Conservation (phyloP, 2,113 vertebrate species). For the Lethenteron camtschaticum region DNA sequence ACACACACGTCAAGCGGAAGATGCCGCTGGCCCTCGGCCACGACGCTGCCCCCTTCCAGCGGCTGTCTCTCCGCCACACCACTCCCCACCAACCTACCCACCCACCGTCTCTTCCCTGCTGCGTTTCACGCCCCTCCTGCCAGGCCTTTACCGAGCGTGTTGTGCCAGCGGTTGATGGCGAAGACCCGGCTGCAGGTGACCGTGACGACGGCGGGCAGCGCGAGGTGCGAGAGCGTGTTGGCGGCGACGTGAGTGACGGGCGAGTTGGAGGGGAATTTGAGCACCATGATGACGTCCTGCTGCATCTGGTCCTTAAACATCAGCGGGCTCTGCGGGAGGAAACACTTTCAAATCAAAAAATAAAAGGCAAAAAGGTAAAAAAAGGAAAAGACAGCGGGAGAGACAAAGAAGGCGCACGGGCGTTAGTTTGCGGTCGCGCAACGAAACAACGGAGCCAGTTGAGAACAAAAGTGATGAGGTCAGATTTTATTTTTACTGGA, state of each 20-base stretch:
- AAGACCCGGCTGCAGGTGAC: slow-evolving; percentile 92
- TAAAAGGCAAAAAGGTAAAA: slow-evolving; percentile 27
- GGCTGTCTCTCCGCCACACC: too few relatives aligned
- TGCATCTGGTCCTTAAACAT: slow-evolving; percentile 99
- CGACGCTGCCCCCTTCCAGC: too few relatives aligned
- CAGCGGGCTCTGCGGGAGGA: slow-evolving; percentile 95
- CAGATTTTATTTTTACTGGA: too few relatives aligned
- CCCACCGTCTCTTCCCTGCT: too few relatives aligned
- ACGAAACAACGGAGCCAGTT: too few relatives aligned
- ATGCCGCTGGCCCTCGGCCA: too few relatives aligned
- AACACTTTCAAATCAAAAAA: slow-evolving; percentile 47
- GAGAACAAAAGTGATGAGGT: too few relatives aligned
- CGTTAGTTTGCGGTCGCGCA: too few relatives aligned
- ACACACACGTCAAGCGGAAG: too few relatives aligned
- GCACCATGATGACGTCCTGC: slow-evolving; percentile 97
- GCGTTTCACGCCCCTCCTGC: too few relatives aligned
- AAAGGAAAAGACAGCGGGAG: slow-evolving; percentile 7
- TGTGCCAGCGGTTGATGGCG: slow-evolving; percentile 92
- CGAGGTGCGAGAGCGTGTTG: slow-evolving; percentile 83
- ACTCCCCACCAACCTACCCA: too few relatives aligned
- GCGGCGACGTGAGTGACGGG: slow-evolving; percentile 85
- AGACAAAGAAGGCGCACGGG: slow-evolving; percentile 7
- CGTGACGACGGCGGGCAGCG: slow-evolving; percentile 70
- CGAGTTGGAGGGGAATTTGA: slow-evolving; percentile 96
- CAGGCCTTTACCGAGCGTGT: slow-evolving; percentile 62